phyloP scores from a whole-genome alignment of 2,113 vertebrate species.

The Eonycteris spelaea region DNA sequence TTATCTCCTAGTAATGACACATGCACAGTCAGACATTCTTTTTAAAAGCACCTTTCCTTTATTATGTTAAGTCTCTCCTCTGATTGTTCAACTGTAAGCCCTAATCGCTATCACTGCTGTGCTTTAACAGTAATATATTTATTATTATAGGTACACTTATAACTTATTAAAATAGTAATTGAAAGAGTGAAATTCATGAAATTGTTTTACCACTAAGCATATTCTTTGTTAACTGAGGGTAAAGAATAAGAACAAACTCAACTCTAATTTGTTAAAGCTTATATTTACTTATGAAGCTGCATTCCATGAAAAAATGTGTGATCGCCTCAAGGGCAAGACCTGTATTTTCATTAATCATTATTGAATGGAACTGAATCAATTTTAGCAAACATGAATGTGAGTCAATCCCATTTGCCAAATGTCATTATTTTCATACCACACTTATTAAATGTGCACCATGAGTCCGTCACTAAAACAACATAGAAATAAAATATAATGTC shows the following conservation, averaged over 20 bases:
- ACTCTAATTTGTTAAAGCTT: neutral
- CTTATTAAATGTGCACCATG: constrained; percentile 1
- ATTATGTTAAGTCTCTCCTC: neutral
- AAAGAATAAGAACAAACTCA: neutral
- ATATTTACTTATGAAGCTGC: neutral
- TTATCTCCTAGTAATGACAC: neutral
- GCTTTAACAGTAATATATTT: neutral
- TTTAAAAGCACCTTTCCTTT: neutral
- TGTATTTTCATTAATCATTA: neutral
- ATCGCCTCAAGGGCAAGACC: neutral
- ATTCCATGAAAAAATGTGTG: constrained; percentile 26
- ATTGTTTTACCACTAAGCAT: neutral
- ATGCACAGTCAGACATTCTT: neutral
- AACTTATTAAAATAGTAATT: constrained; percentile 17
- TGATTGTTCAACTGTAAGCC: neutral
- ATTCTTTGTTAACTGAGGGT: neutral
- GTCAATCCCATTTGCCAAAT: constrained; percentile 1
- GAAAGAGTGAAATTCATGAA: neutral
- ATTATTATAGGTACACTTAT: neutral
- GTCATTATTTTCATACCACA: constrained; percentile 12
- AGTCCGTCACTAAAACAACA: constrained; percentile 14
- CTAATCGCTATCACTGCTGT: neutral
- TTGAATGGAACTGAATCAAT: constrained; percentile 3
- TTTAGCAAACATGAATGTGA: constrained; percentile 36
- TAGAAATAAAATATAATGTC: constrained; percentile 1